These are phyloP conservation scores for Gastrophryne carolinensis DNA, from an alignment of 2,797 vertebrate genomes.

Conservation along the genomic window DNA sequence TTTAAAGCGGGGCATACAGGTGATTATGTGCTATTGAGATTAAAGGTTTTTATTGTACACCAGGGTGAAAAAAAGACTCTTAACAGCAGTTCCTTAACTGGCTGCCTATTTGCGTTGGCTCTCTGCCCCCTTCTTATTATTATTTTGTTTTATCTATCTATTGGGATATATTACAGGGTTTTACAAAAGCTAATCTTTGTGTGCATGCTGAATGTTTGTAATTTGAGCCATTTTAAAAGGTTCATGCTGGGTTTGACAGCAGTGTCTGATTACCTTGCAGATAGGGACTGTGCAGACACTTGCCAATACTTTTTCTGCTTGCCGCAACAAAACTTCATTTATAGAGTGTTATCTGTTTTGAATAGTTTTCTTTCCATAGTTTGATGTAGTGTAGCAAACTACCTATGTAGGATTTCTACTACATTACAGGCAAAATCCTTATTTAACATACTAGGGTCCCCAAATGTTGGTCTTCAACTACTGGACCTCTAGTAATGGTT, in stretches of 20 bases:
- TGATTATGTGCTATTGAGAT: too few species aligned
- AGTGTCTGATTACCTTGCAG: slow-evolving; percentile 47
- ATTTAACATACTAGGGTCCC: too few species aligned
- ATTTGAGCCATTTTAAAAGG: slow-evolving; percentile 33
- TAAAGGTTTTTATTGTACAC: too few species aligned
- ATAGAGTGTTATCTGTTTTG: not conserved
- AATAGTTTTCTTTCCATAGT: too few species aligned
- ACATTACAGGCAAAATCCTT: too few species aligned
- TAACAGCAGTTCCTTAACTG: slow-evolving; percentile 39
- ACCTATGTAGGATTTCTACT: too few species aligned
- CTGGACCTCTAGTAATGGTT: too few species aligned
- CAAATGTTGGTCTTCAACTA: too few species aligned
- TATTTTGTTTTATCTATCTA: slow-evolving; percentile 44
- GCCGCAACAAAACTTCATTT: not conserved
- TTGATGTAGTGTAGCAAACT: too few species aligned
- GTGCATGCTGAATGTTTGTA: slow-evolving; percentile 43
- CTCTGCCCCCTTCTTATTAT: slow-evolving; percentile 7
- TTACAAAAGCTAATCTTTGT: slow-evolving; percentile 45
- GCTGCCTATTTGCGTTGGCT: slow-evolving; percentile 19
- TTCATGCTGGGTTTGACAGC: slow-evolving; percentile 19
- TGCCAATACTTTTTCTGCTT: slow-evolving; percentile 1
- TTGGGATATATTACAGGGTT: slow-evolving; percentile 43
- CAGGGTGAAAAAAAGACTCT: slow-evolving; percentile 25
- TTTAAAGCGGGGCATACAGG: too few species aligned
- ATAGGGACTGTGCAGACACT: slow-evolving; percentile 23